Evolutionary conservation across 2,797 vertebrate genomes (phyloP), one percentile per base, ranked within the genome.

Genomic region (Triplophysa yarkandensis): DNA sequence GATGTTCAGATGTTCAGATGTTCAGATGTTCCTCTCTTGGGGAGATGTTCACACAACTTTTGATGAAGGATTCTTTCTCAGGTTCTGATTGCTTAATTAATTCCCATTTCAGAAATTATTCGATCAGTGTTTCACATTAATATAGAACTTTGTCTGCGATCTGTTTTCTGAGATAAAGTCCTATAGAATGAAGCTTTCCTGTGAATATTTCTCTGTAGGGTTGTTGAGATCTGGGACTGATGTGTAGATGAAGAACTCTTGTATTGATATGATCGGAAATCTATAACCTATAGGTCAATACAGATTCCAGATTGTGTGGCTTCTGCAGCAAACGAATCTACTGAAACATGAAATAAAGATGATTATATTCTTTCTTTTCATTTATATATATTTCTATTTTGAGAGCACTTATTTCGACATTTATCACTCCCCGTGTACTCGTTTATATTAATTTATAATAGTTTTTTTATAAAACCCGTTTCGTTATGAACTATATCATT

Each of bases 201-300:
- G 6, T 14, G 13, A 36, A 16, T 21, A 6, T 1, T 30, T 52
- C 17, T 30, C 0, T 9, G 13, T 23, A 43, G n/a, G n/a, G n/a
- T n/a, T 71, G 17, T 41, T 46, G 21, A 30, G 50, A n/a, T 13
- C 5, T 50, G 48, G 58, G 8, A 34, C 43, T 50, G 69, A 48
- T 60, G 25, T 39, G 3, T 62, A 62, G 43, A 57, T 60, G 68
- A 74, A 19, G 68, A 60, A 27, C 39, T 74, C 66, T 54, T 52
- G 52, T 77, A 76, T 86, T 76, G 78, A 84, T 83, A 77, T 39
- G 61, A 87, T 84, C 65, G 83, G 77, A 72, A 79, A 85, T 87
- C 85, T 64, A 85, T 87, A 78, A 25, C 57, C 48, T 81, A 75
- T 75, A 71, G 72, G 48, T 81, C 82, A 68, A 77, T 82, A 63